Conservation (phyloP, 2,888 invertebrate species). For the Noctua pronuba region DNA sequence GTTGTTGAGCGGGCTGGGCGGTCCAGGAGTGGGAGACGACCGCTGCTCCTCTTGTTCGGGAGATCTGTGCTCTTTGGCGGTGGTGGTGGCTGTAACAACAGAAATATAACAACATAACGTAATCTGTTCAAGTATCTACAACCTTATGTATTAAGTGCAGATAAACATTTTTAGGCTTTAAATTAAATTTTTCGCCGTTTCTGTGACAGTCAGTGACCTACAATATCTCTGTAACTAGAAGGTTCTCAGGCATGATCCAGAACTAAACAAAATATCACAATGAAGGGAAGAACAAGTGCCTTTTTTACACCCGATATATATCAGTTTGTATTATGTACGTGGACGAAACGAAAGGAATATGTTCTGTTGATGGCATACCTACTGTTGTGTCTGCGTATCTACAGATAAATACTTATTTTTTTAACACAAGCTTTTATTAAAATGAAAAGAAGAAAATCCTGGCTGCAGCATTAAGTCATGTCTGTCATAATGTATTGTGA, state of each 20-base stretch:
- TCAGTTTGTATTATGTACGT: too few relatives aligned
- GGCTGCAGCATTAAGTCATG: too few relatives aligned
- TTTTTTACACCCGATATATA: too few relatives aligned
- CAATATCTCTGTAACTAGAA: background rate
- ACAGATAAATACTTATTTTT: too few relatives aligned
- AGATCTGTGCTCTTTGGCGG: slow-evolving; percentile 81
- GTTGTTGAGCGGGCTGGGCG: slow-evolving; percentile 87
- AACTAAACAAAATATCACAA: background rate
- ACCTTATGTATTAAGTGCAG: background rate
- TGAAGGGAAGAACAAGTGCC: background rate
- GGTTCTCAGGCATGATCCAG: background rate
- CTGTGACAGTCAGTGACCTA: background rate
- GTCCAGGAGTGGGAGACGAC: slow-evolving; percentile 82
- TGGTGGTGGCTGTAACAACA: slow-evolving; percentile 80
- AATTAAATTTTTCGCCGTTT: background rate
- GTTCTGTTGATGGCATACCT: too few relatives aligned
- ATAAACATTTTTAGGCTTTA: background rate
- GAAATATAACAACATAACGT: background rate
- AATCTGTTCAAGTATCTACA: background rate
- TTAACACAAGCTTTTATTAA: too few relatives aligned
- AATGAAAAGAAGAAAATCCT: too few relatives aligned
- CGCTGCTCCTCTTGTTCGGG: slow-evolving; percentile 84
- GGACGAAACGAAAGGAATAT: too few relatives aligned
- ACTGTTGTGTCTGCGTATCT: too few relatives aligned
- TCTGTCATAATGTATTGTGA: too few relatives aligned